Percentiles rank a stretch among this genome's conserved stretches.
These are phyloP conservation scores for Hecatera dysodea DNA, from an alignment of 2,888 invertebrate species.

Conservation along the genomic window DNA sequence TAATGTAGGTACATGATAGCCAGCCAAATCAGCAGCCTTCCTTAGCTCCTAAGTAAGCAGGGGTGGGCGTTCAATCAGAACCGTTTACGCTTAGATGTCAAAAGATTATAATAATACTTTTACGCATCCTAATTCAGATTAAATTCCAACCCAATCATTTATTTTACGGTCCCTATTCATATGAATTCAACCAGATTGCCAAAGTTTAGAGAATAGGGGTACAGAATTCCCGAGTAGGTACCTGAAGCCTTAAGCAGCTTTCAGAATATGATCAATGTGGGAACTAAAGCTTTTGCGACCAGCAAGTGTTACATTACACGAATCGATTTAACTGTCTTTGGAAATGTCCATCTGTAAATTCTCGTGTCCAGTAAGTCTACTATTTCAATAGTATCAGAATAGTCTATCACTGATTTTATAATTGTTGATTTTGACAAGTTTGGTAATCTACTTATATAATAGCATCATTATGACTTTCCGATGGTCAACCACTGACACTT, in stretches of 20 bases:
- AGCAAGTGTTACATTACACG: background rate
- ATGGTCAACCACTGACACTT: too few relatives aligned
- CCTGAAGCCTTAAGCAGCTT: constrained; percentile 11
- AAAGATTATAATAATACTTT: background rate
- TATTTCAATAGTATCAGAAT: too few relatives aligned
- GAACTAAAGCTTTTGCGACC: constrained; percentile 12
- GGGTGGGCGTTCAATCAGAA: background rate
- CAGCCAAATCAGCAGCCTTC: background rate
- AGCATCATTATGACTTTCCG: too few relatives aligned
- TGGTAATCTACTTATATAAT: too few relatives aligned
- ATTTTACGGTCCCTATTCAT: constrained; percentile 4
- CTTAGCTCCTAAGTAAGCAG: background rate
- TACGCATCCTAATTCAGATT: constrained; percentile 3
- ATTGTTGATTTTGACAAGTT: too few relatives aligned
- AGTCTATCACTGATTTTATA: too few relatives aligned
- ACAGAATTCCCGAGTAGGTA: background rate
- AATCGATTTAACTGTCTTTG: background rate
- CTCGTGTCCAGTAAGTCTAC: too few relatives aligned
- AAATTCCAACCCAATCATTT: constrained; percentile 6
- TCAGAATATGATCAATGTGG: constrained; percentile 27
- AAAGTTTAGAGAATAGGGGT: constrained; percentile 15
- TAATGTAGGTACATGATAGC: background rate
- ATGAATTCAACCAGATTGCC: constrained; percentile 20
- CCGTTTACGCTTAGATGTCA: background rate
- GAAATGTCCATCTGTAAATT: background rate